phyloP scores from a whole-genome alignment of 2,113 vertebrate species.

The Antigone vipio region DNA sequence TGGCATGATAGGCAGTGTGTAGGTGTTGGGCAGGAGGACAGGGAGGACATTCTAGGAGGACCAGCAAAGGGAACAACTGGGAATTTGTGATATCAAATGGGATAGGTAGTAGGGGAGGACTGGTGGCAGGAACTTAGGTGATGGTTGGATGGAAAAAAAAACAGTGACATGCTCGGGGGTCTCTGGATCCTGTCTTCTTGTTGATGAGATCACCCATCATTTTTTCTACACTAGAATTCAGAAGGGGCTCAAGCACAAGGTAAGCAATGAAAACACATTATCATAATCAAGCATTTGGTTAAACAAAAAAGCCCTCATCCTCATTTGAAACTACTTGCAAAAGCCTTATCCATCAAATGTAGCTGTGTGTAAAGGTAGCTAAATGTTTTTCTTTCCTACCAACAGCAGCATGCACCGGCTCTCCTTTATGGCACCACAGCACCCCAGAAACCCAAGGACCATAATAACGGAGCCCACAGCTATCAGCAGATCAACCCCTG shows the following conservation, averaged over 20 bases:
- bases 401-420: conserved; percentile 84
- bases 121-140: not conserved
- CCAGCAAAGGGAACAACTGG: not conserved
- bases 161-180: not conserved
- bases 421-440: conserved; percentile 85
- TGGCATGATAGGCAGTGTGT: not conserved
- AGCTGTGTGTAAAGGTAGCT: not conserved
- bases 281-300: not conserved
- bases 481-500: conserved; percentile 67
- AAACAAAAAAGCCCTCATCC: not conserved
- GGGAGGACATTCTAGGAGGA: not conserved
- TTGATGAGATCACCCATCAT: not conserved
- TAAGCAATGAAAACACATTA: not conserved
- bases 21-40: not conserved
- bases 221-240: not conserved
- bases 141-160: not conserved
- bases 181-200: not conserved
- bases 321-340: not conserved
- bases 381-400: conserved; percentile 65
- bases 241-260: not conserved
- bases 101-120: not conserved
- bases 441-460: conserved; percentile 89
- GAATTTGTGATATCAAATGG: not conserved
- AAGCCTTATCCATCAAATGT: not conserved
- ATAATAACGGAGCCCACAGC: conserved; percentile 80